Conservation (phyloP, 1,140 invertebrate genomes). For the Saccostrea echinata region DNA sequence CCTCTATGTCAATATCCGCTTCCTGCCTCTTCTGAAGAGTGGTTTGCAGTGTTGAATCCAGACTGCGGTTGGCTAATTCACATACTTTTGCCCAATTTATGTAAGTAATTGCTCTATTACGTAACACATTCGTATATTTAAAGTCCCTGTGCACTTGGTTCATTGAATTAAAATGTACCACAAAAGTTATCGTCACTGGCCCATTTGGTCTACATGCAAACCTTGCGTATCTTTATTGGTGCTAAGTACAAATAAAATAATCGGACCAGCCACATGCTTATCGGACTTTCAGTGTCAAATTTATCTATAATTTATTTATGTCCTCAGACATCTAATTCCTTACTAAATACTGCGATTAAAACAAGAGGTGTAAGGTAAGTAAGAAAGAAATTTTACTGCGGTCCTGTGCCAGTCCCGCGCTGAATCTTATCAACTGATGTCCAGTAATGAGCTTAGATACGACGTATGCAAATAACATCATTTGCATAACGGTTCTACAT, state of each 20-base stretch:
- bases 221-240: conserved; percentile 1
- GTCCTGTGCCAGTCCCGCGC: neutral
- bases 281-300: neutral
- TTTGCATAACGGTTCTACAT: conserved; percentile 15
- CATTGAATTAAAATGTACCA: neutral
- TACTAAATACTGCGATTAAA: conserved; percentile 26
- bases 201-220: neutral
- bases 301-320: conserved; percentile 28
- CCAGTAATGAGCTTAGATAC: neutral
- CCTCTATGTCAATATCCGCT: neutral
- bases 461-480: conserved; percentile 9
- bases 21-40: neutral
- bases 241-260: conserved; percentile 3
- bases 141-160: neutral
- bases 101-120: neutral
- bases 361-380: neutral
- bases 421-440: neutral
- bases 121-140: neutral
- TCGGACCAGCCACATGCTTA: neutral
- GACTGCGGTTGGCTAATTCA: neutral
- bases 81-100: conserved; percentile 1
- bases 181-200: neutral
- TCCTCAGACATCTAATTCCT: neutral
- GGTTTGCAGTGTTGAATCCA: neutral
- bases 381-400: neutral